Base-by-base conservation (phyloP, 2,888 invertebrate species). In the Chrysolina americana region DNA sequence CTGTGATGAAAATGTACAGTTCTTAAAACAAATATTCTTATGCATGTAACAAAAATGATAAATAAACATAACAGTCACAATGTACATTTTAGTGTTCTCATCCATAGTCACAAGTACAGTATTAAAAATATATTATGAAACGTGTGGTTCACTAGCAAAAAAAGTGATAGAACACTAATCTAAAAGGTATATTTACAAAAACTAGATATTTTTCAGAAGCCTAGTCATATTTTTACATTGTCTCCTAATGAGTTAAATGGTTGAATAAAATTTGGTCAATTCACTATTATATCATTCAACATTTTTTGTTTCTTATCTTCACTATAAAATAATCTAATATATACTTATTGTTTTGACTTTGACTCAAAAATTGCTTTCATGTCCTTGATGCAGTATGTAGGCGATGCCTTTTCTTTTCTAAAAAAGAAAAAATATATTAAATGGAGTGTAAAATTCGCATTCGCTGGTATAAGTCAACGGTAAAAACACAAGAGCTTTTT, bases 301-400 rank as follows among this genome's bases (percentile, higher is more conserved):
- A 73, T 50, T 56, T 62, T 64, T 70, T 74, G 56, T 56, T 74
- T 68, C 71, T 68, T 75, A 69, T 73, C 47, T 71, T 73, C 62
- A 68, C 19, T 72, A 71, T 59, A 19, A n/a, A n/a, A 69, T 73
- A 59, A 64, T 73, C 48, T 41, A 74, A 70, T 77, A 72, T 68
- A 70, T 69, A 76, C 48, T 79, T 84, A 86, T 82, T 87, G 86
- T 84, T 87, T 88, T 75, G 92, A 92, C 86, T 93, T 93, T 85
- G 93, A 93, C 88, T 95, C 95, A 86, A 95, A 95, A 86, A 95
- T 91, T 78, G 95, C 95, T 76, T 95, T 93, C 92, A 95, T 94
- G 86, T 95, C 94, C 82, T 93, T 92, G 82, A 95, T 95, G 86
- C 93, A 93, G 87, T 92, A 93, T 59, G 84, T 80, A 2, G 93